Base-by-base conservation (phyloP, 1,140 invertebrate species). In the Drosophila novamexicana region DNA sequence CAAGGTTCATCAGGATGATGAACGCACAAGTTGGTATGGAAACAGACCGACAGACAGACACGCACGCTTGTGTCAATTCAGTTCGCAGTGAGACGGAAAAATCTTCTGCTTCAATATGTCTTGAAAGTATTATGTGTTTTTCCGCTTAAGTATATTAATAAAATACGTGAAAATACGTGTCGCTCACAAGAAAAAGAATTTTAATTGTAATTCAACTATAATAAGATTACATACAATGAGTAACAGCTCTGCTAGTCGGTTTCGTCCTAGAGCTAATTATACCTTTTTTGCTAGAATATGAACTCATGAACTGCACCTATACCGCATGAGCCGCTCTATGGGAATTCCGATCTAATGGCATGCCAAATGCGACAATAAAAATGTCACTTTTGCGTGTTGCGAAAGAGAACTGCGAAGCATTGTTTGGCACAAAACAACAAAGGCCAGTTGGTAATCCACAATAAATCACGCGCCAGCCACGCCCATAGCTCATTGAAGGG, bases 321-420 rank as follows among this genome's bases (percentile, higher is more conserved):
- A 29, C 9, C 14, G 12, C 42, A 14, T 36, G 12, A 37, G 37
- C 12, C 32, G 5, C 14, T 7, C 6, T 7, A 29, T 29, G 4
- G 22, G 7, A 42, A 36, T 49, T 18, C 18, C 6, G 10, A 37
- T 10, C 32, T 36, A 52, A 61, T 69, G 29, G 40, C 75, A 79
- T 69, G 76, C 68, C 64, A 83, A 73, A 73, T 54, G 63, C 63
- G 68, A 79, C 79, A 88, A 76, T 86, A 82, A 77, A 88, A 88
- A 82, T 86, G 82, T 82, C 79, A 88, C 59, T 82, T 82, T 79
- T 73, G 82, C 82, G 79, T 82, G 83, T 57, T 78, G 18, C 18
- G 75, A 32, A 22, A 12, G 39, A 40, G 45, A 29, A 4, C 22
- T 49, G 45, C 61, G 53, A 12, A 45, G 44, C 61, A 47, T 39